Base-by-base conservation (phyloP, 2,113 vertebrate genomes). In the Elaphurus davidianus region DNA sequence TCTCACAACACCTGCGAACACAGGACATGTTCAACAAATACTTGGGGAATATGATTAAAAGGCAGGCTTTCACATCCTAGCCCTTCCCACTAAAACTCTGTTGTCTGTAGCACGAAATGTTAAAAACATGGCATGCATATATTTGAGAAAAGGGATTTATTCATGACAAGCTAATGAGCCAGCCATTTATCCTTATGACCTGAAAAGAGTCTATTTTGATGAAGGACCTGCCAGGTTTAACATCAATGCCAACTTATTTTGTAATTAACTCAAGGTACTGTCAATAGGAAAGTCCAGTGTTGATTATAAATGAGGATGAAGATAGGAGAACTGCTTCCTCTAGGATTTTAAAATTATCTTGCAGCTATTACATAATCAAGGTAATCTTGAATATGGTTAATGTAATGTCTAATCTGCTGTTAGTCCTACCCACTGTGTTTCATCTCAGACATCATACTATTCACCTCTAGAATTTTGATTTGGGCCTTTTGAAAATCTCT, bases 131-230 rank as follows among this genome's bases (percentile, higher is more conserved):
- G 23, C 78, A 27, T 17, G 67, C 30, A 25, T 59, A 25, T 84
- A 55, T 89, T 74, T 95, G 55, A 67, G n/a, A 82, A 86, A 15
- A 30, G 30, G 57, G 54, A 89, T 79, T 96, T 96, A 96, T 82
- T 96, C 54, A 19, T 91, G 92, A 95, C 87, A 95, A 93, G 59
- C 82, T 95, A 97, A 95, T 91, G 78, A 97, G 60, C 50, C 89
- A 96, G 28, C 50, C 47, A 84, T 90, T 84, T 94, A 62, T 79
- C 90, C 84, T 59, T 21, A 33, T 89, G 67, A 19, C 76, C 79
- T 91, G 74, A 64, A 82, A 95, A 87, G 60, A 84, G 50, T 95
- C 95, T 43, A 71, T 96, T 98, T 98, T 97, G 90, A 97, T 93
- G 78, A 97, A 97, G 45, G n/a, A 96, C 57, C 10, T 91, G 92